Conservation (phyloP, 1,140 invertebrate species). For the Eupristina koningsbergeri region DNA sequence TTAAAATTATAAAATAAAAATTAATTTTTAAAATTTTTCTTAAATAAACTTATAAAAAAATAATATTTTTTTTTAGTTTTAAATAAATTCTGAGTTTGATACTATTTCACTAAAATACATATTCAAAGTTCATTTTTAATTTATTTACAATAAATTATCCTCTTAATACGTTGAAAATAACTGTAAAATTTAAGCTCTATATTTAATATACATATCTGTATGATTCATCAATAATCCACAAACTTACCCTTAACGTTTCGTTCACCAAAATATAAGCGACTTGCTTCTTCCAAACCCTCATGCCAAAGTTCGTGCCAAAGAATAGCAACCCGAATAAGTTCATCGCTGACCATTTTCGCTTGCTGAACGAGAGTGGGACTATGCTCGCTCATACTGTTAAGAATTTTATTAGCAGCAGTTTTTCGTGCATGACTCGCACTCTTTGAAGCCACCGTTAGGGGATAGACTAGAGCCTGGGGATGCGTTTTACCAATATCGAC, state of each 20-base stretch:
- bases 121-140: no score
- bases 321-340: constrained; percentile 97
- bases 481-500: constrained; percentile 95
- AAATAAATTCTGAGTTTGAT: no score
- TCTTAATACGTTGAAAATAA: no score
- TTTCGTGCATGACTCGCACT: constrained; percentile 88
- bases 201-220: no score
- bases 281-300: constrained; percentile 98
- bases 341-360: constrained; percentile 95
- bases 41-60: no score
- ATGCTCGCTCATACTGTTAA: constrained; percentile 96
- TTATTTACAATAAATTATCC: no score
- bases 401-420: constrained; percentile 94
- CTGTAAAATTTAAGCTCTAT: no score
- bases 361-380: constrained; percentile 93
- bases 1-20: no score
- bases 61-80: no score
- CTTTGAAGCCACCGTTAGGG: constrained; percentile 97
- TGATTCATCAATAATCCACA: no score
- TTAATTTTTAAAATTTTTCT: no score
- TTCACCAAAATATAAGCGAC: constrained; percentile 95
- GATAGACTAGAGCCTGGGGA: constrained; percentile 93
- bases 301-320: constrained; percentile 99
- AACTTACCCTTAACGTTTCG: constrained; percentile 94
- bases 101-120: no score